These are phyloP conservation scores for Hartigia nigra DNA, from an alignment of 2,888 invertebrate genomes.

Conservation along the genomic window DNA sequence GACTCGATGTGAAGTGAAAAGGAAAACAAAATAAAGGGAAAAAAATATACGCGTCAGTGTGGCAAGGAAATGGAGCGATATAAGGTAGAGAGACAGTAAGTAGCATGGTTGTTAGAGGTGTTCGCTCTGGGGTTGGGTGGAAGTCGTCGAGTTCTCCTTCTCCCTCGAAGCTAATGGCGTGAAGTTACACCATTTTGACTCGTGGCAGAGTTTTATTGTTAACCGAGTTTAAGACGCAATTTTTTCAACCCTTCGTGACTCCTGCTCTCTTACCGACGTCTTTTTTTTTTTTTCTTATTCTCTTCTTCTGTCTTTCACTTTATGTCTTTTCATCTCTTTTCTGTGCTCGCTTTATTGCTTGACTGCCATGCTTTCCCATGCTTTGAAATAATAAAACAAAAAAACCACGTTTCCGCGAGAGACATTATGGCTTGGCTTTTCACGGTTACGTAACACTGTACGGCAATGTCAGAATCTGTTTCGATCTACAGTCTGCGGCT, in stretches of 20 bases:
- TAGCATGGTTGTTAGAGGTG: not conserved
- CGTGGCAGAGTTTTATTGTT: constrained; percentile 48
- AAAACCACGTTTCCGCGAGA: not conserved
- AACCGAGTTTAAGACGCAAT: constrained; percentile 43
- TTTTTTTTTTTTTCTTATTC: not conserved
- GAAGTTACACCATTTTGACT: constrained; percentile 46
- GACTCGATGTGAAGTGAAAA: constrained; percentile 9
- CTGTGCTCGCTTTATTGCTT: constrained; percentile 16
- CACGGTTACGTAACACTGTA: not conserved
- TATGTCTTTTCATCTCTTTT: constrained; percentile 18
- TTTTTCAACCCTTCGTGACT: constrained; percentile 37
- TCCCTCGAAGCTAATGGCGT: constrained; percentile 52
- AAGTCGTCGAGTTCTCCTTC: constrained; percentile 22
- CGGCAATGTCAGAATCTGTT: not conserved
- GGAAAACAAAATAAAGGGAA: constrained; percentile 2
- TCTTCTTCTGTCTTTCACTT: not conserved
- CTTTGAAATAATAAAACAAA: not conserved
- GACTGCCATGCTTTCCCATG: not conserved
- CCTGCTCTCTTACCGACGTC: not conserved
- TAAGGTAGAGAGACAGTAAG: constrained; percentile 4
- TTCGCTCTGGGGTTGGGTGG: not conserved
- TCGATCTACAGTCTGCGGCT: not conserved
- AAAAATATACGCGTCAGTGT: not conserved
- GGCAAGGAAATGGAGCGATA: constrained; percentile 4
- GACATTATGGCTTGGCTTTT: not conserved